Base-by-base conservation (phyloP, 2,113 vertebrate genomes). In the Aspiorhynchus laticeps region DNA sequence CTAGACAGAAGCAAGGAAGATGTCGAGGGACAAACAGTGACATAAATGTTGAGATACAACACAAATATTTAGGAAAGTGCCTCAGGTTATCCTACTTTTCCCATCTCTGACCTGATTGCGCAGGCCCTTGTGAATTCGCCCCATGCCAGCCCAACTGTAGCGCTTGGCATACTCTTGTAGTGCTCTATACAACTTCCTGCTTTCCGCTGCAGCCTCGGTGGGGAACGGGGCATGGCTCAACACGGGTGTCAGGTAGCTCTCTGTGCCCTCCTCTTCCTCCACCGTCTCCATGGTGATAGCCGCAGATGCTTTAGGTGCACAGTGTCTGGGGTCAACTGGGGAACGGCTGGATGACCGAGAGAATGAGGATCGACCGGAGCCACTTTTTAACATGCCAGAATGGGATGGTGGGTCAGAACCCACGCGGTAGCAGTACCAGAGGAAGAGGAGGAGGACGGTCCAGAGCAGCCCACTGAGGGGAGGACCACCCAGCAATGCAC, bases 101-200 rank as follows among this genome's bases (percentile, higher is more conserved):
- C n/a, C 75, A 46, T 77, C 38, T 63, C 87, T 89, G 46, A 93
- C 95, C 95, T 96, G 95, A 81, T 95, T 94, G 0, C 95, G 91
- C 71, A 96, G 93, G 3, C 92, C 96, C 89, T 95, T 97, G 91
- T 94, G 96, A 88, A 96, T 95, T 65, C 96, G 95, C 0, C 96
- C 96, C 96, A 97, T 97, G 80, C 97, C 97, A 24, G 95, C 96
- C 97, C 97, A 97, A 56, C 96, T 97, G 92, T 97, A 97, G 85
- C 96, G 96, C 89, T 96, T 96, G 87, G 97, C 96, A 2, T 97
- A 97, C 89, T 96, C 95, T 80, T 96, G 95, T 87, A 97, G 93
- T 41, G 96, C 95, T 41, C 94, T 88, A 17, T 97, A 96, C 61
- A 96, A 92, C 92, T 94, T 95, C 84, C 93, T 95, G 90, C 94